Percentiles rank a stretch among this genome's conserved stretches.
Evolutionary conservation across 2,888 invertebrate genomes (phyloP).

Genomic region (Pycnomerus fuliginosus): DNA sequence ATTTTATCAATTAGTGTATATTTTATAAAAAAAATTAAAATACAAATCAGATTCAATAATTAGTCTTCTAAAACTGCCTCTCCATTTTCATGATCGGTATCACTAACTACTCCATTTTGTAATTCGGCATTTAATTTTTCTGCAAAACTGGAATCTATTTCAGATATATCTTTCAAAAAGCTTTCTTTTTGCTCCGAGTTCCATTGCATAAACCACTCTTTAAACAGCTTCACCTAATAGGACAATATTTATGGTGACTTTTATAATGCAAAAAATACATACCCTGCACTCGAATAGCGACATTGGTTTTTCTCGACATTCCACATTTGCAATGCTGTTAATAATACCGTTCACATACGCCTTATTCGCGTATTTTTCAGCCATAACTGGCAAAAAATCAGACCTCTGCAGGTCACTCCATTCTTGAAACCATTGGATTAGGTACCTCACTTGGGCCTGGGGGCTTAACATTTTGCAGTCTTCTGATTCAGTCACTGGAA

Average conservation of each 20-base stretch:
- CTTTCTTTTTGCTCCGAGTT: slow-evolving; percentile 69
- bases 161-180: slow-evolving; percentile 67
- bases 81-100: slow-evolving; percentile 29
- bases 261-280: slow-evolving; percentile 39
- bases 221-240: slow-evolving; percentile 73
- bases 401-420: slow-evolving; percentile 86
- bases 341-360: slow-evolving; percentile 74
- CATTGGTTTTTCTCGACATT: slow-evolving; percentile 74
- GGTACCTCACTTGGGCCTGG: slow-evolving; percentile 77
- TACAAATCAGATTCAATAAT: too few relatives aligned
- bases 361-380: slow-evolving; percentile 63
- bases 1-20: too few relatives aligned
- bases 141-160: slow-evolving; percentile 71
- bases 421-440: slow-evolving; percentile 85
- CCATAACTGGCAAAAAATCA: slow-evolving; percentile 77
- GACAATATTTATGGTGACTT: slow-evolving; percentile 1
- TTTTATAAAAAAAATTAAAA: slow-evolving; percentile 4
- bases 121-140: slow-evolving; percentile 65
- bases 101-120: slow-evolving; percentile 45
- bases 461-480: slow-evolving; percentile 50
- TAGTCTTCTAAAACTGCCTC: slow-evolving; percentile 40
- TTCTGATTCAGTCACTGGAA: slow-evolving; percentile 33
- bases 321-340: slow-evolving; percentile 64
- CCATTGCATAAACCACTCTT: slow-evolving; percentile 83
- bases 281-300: slow-evolving; percentile 82